These are phyloP conservation scores for Andrena hattorfiana DNA, from an alignment of 2,888 invertebrate genomes.

Conservation along the genomic window DNA sequence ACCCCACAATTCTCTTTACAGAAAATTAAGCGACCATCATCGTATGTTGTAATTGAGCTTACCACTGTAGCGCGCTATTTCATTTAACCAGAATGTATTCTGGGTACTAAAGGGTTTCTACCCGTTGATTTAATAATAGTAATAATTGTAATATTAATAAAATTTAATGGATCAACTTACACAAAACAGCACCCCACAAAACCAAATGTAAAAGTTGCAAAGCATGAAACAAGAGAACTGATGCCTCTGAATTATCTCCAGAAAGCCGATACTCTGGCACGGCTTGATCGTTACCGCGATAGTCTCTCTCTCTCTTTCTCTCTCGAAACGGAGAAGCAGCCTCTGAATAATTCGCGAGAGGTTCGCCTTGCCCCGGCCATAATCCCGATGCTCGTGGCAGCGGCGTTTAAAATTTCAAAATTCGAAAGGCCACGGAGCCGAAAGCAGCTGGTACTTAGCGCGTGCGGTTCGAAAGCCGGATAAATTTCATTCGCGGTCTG, in stretches of 20 bases:
- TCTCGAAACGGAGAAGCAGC: not conserved
- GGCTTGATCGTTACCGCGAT: constrained; percentile 7
- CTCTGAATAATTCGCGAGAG: constrained; percentile 36
- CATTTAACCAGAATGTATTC: too few species aligned
- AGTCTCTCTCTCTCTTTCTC: not conserved
- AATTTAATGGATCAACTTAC: too few species aligned
- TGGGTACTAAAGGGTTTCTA: too few species aligned
- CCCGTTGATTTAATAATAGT: too few species aligned
- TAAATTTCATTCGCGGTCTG: constrained; percentile 21
- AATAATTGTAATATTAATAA: too few species aligned
- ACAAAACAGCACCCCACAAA: too few species aligned
- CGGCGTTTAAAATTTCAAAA: constrained; percentile 40
- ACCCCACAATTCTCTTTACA: too few species aligned
- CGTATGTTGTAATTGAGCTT: too few species aligned
- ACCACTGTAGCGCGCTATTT: too few species aligned
- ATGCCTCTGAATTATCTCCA: constrained; percentile 4
- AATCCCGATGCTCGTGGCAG: constrained; percentile 12
- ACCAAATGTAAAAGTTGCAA: too few species aligned
- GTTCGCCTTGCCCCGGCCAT: not conserved
- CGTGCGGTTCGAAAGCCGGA: not conserved
- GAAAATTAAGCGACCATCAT: too few species aligned
- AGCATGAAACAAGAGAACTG: not conserved
- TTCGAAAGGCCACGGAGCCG: not conserved
- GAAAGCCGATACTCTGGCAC: not conserved
- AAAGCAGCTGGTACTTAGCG: not conserved